A percentile compares a stretch with the other conserved stretches of the same genome.
Conservation (phyloP, 2,888 invertebrate species). For the Lasioglossum figueresi region DNA sequence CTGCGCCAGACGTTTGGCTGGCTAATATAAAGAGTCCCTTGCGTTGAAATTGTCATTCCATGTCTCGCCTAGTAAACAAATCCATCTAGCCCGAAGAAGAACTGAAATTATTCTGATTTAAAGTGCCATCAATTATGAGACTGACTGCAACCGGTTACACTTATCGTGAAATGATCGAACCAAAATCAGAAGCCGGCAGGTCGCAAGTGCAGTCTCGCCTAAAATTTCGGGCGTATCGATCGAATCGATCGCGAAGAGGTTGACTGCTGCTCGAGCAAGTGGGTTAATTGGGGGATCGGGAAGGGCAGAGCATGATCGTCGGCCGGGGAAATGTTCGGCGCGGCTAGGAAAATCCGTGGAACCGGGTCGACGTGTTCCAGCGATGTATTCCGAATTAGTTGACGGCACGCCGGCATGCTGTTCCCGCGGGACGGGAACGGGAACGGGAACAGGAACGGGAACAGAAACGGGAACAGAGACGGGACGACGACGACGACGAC, state of each 20-base stretch:
- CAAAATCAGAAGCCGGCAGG: background rate
- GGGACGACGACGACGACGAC: conserved; percentile 10
- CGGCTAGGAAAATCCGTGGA: conserved; percentile 41
- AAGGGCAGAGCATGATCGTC: background rate
- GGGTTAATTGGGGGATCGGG: conserved; percentile 20
- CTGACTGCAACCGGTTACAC: too few relatives aligned
- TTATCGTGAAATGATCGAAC: too few relatives aligned
- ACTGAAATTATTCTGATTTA: too few relatives aligned
- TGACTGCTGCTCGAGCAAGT: background rate
- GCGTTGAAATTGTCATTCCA: too few relatives aligned
- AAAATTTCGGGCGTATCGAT: background rate
- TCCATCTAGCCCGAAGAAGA: too few relatives aligned
- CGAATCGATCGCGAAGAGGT: background rate
- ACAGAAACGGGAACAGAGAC: background rate
- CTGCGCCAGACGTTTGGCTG: too few relatives aligned
- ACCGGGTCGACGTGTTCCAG: conserved; percentile 44
- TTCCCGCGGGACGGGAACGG: conserved; percentile 46
- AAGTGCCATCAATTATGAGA: too few relatives aligned
- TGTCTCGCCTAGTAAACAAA: too few relatives aligned
- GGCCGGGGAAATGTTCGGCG: conserved; percentile 16
- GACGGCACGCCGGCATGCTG: conserved; percentile 51
- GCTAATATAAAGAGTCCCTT: too few relatives aligned
- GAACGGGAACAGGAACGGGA: background rate
- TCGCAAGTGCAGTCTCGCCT: background rate
- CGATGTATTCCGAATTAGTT: conserved; percentile 56